Base-by-base conservation (phyloP, 2,113 vertebrate genomes). In the Corythornis madagascariensis region DNA sequence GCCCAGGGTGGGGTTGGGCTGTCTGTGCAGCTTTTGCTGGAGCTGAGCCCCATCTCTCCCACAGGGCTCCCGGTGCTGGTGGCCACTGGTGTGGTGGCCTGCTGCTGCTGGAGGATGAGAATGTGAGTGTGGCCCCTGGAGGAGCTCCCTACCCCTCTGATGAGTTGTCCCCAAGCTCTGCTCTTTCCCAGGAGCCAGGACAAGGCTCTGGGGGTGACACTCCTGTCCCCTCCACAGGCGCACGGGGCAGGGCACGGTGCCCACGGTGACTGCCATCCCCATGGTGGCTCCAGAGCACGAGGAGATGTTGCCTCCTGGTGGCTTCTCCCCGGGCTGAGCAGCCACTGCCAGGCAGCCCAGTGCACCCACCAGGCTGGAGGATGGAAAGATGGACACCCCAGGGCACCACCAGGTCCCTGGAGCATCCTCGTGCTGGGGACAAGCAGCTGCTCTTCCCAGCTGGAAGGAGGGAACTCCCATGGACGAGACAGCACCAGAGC, bases 231-330 rank as follows among this genome's bases (percentile, higher is more conserved):
- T 8, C 24, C 0, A 0, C 7, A 95, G 94, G 47, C 2, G 1
- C 2, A 0, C 1, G 1, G 2, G 35, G 50, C 63, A 3, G 47
- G 6, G 18, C 26, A 65, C 72, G 5, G 0, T 0, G 0, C 17
- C 3, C 12, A 7, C 6, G 0, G 48, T 0, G 3, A 2, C 0
- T 0, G 24, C 26, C 38, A 70, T 93, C 38, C 67, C 90, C 83
- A 94, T 93, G 92, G 59, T 1, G 18, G 18, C 81, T 86, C 21
- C 50, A 1, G 55, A 80, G 59, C 72, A 76, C 0, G 16, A 83
- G 26, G 89, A 84, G 66, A n/a, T 48, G 83, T 3, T 57, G 28
- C 35, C 31, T 0, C 26, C 88, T 0, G 5, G 1, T 1, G 0
- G 5, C 9, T 40, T 61, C 55, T 72, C 92, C 56, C 42, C 0